These are phyloP conservation scores for Epizoanthus fatuus DNA, from an alignment of 92 coral and sea anemone species.

Conservation along the genomic window DNA sequence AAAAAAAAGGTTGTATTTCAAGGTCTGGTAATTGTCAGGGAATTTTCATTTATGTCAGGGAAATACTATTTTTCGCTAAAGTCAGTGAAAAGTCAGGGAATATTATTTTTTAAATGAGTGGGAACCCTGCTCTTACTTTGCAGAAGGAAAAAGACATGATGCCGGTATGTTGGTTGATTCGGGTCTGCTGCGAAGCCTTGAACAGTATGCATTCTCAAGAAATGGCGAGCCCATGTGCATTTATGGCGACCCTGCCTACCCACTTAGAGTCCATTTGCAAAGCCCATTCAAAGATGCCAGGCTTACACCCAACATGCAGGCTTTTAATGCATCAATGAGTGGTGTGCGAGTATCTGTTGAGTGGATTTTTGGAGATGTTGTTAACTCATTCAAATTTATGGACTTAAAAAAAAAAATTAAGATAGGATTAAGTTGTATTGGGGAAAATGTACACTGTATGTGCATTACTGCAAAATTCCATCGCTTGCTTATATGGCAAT, in stretches of 20 bases:
- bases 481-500: conserved; percentile 6
- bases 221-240: conserved; percentile 16
- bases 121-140: too few species aligned
- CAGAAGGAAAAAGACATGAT: too few species aligned
- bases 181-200: too few species aligned
- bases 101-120: too few species aligned
- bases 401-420: background rate
- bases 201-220: background rate
- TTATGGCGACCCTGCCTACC: conserved; percentile 5
- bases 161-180: too few species aligned
- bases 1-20: too few species aligned
- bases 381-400: conserved; percentile 15
- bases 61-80: too few species aligned
- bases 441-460: conserved; percentile 21
- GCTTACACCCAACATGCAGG: conserved; percentile 22
- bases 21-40: too few species aligned
- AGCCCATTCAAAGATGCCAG: conserved; percentile 20
- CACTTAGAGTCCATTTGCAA: conserved; percentile 10
- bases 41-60: too few species aligned
- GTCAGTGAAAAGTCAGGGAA: too few species aligned
- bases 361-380: conserved; percentile 33
- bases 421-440: conserved; percentile 19
- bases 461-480: conserved; percentile 14
- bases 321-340: conserved; percentile 21
- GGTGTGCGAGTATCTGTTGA: conserved; percentile 17